phyloP scores from a whole-genome alignment of 2,113 vertebrate genomes.

The Calypte anna region DNA sequence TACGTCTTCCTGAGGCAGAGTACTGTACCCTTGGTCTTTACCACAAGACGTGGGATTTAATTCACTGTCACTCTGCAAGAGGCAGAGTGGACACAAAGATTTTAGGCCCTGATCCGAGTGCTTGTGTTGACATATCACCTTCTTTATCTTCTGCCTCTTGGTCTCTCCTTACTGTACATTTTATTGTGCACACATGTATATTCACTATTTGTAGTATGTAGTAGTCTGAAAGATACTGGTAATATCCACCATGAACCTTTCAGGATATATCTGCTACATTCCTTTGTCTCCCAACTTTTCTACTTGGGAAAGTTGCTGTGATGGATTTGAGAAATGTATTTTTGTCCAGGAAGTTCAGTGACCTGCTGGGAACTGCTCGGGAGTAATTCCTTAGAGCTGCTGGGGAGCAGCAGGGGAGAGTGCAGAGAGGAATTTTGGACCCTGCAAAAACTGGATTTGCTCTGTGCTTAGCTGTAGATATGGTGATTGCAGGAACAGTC shows the following conservation, averaged over 20 bases:
- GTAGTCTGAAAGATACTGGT: not conserved
- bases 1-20: not conserved
- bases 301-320: not conserved
- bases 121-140: not conserved
- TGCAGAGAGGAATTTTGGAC: rapidly evolving
- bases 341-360: not conserved
- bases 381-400: not conserved
- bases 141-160: not conserved
- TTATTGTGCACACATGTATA: not conserved
- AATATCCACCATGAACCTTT: not conserved
- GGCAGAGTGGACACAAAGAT: not conserved
- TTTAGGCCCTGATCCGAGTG: not conserved
- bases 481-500: not conserved
- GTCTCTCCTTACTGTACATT: not conserved
- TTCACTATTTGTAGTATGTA: not conserved
- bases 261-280: not conserved
- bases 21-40: not conserved
- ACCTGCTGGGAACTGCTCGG: not conserved
- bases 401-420: not conserved
- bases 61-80: not conserved
- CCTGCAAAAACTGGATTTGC: not conserved
- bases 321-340: not conserved
- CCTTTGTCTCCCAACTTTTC: not conserved
- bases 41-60: not conserved
- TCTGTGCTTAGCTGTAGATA: not conserved